Base-by-base conservation (phyloP, 1,140 invertebrate genomes). In the Cheumatopsyche charites region DNA sequence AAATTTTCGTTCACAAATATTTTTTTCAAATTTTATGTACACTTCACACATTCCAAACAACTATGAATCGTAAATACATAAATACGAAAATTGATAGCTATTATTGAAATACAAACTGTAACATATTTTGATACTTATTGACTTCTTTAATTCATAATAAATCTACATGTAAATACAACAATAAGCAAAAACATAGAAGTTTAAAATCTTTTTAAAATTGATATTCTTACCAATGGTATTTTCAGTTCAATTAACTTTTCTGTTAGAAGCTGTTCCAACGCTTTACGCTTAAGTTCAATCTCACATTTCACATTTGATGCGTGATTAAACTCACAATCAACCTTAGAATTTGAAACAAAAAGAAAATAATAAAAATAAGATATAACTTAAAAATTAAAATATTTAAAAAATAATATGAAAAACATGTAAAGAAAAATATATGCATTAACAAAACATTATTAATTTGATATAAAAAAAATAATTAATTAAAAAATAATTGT, bases 211-310 rank as follows among this genome's bases (percentile, higher is more conserved):
- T 36, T 36, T 4, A 36, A 36, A 36, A 36, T 36, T 36, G 17
- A 17, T 29, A 67, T 58, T 62, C 65, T 75, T 73, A 75, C 74
- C 67, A 42, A 61, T 0, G 74, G 74, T 42, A 72, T 11, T 75
- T 85, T 85, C 65, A 84, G 82, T 73, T 83, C 80, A 69, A 83
- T 81, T 25, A 85, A 71, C 73, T 85, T 82, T 52, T 84, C 83
- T 15, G 82, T 69, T 4, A 81, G 80, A 5, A 82, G 75, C 4
- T 83, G 76, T 49, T 84, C 83, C 63, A 76, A 43, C 17, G 70
- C 69, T 61, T 76, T 73, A 19, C 70, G 65, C 65, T 76, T 85
- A 80, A 75, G 80, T 82, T 76, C 9, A 80, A 84, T 75, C 82
- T 84, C 65, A 82, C 72, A 72, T 52, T 69, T 69, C 42, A 76